Conservation (phyloP, 2,888 invertebrate genomes). For the Drosophila atripex region DNA sequence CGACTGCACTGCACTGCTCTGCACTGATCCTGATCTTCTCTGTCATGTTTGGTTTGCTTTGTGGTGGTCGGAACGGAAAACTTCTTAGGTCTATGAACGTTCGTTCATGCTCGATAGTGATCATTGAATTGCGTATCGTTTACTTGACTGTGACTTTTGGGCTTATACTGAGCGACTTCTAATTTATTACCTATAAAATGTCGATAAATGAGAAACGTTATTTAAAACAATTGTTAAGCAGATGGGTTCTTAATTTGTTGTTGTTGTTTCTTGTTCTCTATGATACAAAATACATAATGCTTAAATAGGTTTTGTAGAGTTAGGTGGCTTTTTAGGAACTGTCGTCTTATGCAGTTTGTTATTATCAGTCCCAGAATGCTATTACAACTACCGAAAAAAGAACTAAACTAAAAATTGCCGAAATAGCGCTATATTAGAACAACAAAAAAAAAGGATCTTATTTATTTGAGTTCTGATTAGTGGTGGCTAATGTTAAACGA, state of each 20-base stretch:
- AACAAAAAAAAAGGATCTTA: conserved; percentile 8
- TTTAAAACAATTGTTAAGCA: conserved; percentile 67
- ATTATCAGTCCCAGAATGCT: conserved; percentile 38
- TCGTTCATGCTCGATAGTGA: conserved; percentile 72
- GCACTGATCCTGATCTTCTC: conserved; percentile 62
- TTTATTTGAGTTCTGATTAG: conserved; percentile 22
- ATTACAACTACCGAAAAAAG: conserved; percentile 31
- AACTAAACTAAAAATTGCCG: conserved; percentile 18
- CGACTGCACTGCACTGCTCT: conserved; percentile 38
- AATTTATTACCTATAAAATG: conserved; percentile 82
- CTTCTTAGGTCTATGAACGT: conserved; percentile 73
- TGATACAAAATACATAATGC: conserved; percentile 36
- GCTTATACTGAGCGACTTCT: conserved; percentile 77
- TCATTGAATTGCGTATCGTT: conserved; percentile 77
- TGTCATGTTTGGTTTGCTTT: conserved; percentile 66
- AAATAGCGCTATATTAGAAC: conserved; percentile 17
- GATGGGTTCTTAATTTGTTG: conserved; percentile 56
- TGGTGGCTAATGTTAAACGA: conserved; percentile 26
- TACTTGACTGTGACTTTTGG: conserved; percentile 79
- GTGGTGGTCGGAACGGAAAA: conserved; percentile 77
- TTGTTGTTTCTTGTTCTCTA: conserved; percentile 43
- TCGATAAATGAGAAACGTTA: conserved; percentile 81
- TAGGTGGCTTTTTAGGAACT: conserved; percentile 13
- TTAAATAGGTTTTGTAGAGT: conserved; percentile 16
- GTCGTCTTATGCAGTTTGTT: conserved; percentile 16